Conservation (phyloP, 2,113 vertebrate species). For the Epinephelus moara region DNA sequence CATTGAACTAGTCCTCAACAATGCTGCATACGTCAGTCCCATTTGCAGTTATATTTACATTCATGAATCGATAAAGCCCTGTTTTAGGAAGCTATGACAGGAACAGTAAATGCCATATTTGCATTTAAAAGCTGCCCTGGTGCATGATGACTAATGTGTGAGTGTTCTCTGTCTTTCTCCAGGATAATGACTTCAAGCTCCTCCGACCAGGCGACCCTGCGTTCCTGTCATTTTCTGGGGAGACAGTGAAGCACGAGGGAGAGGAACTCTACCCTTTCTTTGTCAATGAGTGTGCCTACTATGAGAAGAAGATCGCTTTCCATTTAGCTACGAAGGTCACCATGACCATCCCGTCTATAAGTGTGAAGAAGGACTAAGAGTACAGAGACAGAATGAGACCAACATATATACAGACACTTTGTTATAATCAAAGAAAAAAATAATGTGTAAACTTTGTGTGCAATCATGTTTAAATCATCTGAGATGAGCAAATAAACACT, state of each 20-base stretch:
- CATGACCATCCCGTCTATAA: constrained; percentile 70
- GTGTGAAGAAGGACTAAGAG: constrained; percentile 61
- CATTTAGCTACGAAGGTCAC: constrained; percentile 71
- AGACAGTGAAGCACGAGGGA: constrained; percentile 75
- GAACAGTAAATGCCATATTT: constrained; percentile 19
- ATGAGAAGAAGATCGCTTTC: constrained; percentile 84
- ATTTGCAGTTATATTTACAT: neutral
- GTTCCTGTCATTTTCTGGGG: constrained; percentile 80
- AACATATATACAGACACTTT: neutral
- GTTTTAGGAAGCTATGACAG: neutral
- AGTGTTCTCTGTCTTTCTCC: constrained; percentile 2
- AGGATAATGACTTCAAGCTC: constrained; percentile 85
- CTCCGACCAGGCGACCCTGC: constrained; percentile 78
- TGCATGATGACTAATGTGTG: neutral
- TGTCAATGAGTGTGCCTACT: constrained; percentile 86
- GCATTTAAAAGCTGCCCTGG: neutral
- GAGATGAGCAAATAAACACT: neutral
- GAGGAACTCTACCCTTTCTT: constrained; percentile 82
- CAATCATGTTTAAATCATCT: neutral
- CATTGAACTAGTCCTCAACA: neutral
- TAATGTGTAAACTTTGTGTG: neutral
- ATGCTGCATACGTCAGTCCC: neutral
- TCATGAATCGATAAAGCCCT: neutral
- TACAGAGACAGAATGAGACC: neutral
- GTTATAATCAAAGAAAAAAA: neutral